phyloP scores from a whole-genome alignment of 2,113 vertebrate genomes.

The Labeo catla region DNA sequence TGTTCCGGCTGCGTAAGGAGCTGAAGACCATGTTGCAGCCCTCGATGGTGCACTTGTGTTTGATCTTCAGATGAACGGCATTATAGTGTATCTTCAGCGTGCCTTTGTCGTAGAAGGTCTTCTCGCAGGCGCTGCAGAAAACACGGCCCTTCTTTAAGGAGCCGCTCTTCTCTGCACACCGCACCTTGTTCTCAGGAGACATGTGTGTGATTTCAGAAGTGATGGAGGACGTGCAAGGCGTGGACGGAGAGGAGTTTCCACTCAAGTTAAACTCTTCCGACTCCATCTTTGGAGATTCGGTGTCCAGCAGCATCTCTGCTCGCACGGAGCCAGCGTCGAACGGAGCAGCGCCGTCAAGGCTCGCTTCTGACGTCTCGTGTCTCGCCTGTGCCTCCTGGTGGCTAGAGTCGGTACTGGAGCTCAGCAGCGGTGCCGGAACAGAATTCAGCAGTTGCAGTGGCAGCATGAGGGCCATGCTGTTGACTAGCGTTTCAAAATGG shows the following conservation, averaged over 20 bases:
- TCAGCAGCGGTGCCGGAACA: conserved; percentile 85
- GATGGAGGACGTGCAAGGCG: conserved; percentile 78
- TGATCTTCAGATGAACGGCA: conserved; percentile 98
- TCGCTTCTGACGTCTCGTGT: conserved; percentile 41
- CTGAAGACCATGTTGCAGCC: conserved; percentile 99
- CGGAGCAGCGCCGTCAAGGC: conserved; percentile 64
- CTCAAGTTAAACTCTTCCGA: conserved; percentile 81
- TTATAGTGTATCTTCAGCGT: conserved; percentile 99
- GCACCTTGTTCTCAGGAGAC: conserved; percentile 84
- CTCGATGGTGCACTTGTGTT: conserved; percentile 95
- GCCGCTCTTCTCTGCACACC: conserved; percentile 78
- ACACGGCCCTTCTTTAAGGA: conserved; percentile 91
- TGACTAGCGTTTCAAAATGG: conserved; percentile 94
- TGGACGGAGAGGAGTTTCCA: conserved; percentile 80
- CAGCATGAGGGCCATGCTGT: conserved; percentile 94
- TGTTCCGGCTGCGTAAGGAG: conserved; percentile 93
- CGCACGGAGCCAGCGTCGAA: conserved; percentile 81
- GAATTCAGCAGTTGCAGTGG: conserved; percentile 93
- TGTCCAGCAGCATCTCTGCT: conserved; percentile 75
- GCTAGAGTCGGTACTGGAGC: conserved; percentile 79
- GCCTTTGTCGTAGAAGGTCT: conserved; percentile 98
- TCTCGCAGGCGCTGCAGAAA: conserved; percentile 95
- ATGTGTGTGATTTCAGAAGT: conserved; percentile 83
- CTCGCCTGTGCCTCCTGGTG: conserved; percentile 72
- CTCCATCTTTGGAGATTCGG: conserved; percentile 77